Evolutionary conservation across 2,888 invertebrate species (phyloP).

Genomic region (Agrochola circellaris): DNA sequence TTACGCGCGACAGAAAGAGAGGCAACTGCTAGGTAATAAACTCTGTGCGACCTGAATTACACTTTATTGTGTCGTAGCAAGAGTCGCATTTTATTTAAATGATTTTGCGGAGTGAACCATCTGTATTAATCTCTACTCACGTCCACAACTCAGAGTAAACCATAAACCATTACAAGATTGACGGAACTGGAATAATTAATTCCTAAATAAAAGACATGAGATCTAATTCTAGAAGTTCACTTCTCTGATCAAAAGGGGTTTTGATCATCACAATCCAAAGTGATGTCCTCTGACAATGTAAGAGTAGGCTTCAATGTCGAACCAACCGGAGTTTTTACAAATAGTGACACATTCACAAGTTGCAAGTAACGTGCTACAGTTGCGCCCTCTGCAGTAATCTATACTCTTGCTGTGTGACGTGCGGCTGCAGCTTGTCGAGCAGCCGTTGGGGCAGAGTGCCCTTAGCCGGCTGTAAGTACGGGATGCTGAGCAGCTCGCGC

Average conservation of each 20-base stretch:
- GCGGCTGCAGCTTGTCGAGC: constrained; percentile 75
- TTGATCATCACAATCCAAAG: constrained; percentile 7
- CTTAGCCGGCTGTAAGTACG: constrained; percentile 77
- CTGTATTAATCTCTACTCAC: background rate
- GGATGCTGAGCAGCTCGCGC: constrained; percentile 92
- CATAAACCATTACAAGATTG: background rate
- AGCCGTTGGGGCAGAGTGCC: constrained; percentile 72
- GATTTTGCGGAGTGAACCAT: too few species aligned
- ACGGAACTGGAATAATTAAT: constrained; percentile 24
- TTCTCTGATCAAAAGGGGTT: background rate
- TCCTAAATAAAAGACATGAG: constrained; percentile 17
- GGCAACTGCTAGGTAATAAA: too few species aligned
- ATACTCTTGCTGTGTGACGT: constrained; percentile 77
- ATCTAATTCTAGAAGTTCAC: constrained; percentile 10
- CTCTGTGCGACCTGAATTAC: too few species aligned
- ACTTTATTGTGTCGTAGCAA: too few species aligned
- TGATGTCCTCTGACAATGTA: constrained; percentile 13
- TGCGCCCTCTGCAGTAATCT: constrained; percentile 77
- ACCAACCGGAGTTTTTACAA: background rate
- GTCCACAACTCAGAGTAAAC: background rate
- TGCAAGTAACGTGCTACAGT: constrained; percentile 48
- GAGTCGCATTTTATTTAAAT: too few species aligned
- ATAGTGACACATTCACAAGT: background rate
- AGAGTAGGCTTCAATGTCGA: background rate
- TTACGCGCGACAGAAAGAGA: too few species aligned